Evolutionary conservation across 2,888 invertebrate species (phyloP).

Genomic region (Callyntrura guangdongensis): DNA sequence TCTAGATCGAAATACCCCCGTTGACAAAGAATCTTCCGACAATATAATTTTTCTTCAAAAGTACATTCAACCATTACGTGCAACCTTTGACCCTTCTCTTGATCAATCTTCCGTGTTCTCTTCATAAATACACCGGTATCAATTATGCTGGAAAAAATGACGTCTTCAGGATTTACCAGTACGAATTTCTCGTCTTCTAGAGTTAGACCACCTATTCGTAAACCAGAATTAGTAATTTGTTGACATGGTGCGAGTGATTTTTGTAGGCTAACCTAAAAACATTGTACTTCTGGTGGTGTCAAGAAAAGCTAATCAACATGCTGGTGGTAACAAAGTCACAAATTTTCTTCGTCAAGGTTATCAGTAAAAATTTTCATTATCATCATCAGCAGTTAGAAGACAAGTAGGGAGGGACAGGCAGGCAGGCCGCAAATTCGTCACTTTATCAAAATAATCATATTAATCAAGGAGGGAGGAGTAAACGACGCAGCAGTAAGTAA

Average conservation of each 20-base stretch:
- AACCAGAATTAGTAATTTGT: background rate
- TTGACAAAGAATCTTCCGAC: constrained; percentile 26
- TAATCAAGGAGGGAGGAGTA: constrained; percentile 46
- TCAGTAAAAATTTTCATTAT: background rate
- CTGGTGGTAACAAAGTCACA: background rate
- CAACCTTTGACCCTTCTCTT: too few relatives aligned
- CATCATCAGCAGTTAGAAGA: constrained; percentile 2
- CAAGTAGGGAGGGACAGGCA: background rate
- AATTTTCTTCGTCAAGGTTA: constrained; percentile 19
- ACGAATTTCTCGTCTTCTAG: background rate
- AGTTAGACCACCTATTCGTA: background rate
- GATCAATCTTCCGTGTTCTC: background rate
- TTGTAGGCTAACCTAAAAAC: background rate
- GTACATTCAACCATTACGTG: background rate
- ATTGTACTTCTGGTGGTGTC: constrained; percentile 11
- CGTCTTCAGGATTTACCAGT: background rate
- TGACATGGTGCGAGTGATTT: constrained; percentile 1
- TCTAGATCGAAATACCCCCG: constrained; percentile 47
- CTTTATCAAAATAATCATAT: constrained; percentile 19
- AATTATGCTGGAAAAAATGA: background rate
- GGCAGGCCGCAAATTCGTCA: constrained; percentile 9
- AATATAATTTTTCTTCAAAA: background rate
- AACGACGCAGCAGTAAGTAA: constrained; percentile 37
- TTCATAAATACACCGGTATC: background rate
- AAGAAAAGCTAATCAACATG: background rate